phyloP scores from a whole-genome alignment of 1,140 invertebrate genomes.

The Bombus turneri region DNA sequence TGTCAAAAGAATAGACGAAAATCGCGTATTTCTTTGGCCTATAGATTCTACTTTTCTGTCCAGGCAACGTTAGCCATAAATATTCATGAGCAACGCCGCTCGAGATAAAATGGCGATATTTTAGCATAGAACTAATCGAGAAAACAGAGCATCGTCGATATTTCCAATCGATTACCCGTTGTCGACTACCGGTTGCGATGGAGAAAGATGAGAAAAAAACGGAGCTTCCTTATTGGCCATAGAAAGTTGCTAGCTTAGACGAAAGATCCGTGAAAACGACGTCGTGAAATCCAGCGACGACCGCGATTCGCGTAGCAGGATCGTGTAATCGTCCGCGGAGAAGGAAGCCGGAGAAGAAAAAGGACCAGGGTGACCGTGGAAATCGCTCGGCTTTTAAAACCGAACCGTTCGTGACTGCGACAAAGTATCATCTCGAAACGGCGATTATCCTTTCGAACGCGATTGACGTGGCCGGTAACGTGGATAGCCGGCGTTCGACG shows the following conservation, averaged over 20 bases:
- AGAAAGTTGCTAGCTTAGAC: conserved; percentile 22
- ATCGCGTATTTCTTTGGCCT: not conserved
- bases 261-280: conserved; percentile 17
- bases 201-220: not conserved
- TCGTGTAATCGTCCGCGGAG: too few species aligned
- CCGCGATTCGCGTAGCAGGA: conserved; percentile 18
- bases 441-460: conserved; percentile 21
- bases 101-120: not conserved
- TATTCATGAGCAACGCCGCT: not conserved
- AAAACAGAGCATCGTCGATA: not conserved
- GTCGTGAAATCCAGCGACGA: conserved; percentile 7
- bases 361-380: not conserved
- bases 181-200: not conserved
- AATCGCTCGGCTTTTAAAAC: not conserved
- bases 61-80: not conserved
- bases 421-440: conserved; percentile 14
- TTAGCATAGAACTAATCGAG: not conserved
- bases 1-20: not conserved
- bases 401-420: not conserved
- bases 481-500: not conserved
- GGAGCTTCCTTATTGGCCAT: conserved; percentile 11
- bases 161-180: not conserved
- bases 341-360: not conserved
- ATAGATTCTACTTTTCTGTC: not conserved
- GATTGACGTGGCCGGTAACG: not conserved